A percentile compares a stretch with the other conserved stretches of the same genome.
These are phyloP conservation scores for Hypomesus transpacificus DNA, from an alignment of 2,113 vertebrate species.

Conservation along the genomic window DNA sequence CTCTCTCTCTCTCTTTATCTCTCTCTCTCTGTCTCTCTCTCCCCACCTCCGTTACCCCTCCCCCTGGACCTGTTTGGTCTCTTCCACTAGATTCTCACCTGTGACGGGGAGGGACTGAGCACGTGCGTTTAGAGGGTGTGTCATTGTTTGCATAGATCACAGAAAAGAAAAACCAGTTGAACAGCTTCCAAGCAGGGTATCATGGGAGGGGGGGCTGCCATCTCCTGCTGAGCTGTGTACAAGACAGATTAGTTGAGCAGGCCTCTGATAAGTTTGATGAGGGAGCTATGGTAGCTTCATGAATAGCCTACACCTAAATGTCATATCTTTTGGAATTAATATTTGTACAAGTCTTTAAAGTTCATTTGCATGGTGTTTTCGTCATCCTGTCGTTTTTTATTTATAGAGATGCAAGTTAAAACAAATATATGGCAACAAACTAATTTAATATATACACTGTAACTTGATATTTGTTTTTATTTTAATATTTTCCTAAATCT, in stretches of 20 bases:
- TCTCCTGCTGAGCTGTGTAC: conserved; percentile 61
- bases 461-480: too few species aligned
- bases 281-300: conserved; percentile 51
- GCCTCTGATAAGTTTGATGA: conserved; percentile 26
- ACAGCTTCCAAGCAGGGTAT: conserved; percentile 16
- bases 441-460: too few species aligned
- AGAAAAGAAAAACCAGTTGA: conserved; percentile 49
- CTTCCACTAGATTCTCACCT: conserved; percentile 51
- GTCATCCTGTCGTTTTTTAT: too few species aligned
- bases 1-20: conserved; percentile 45
- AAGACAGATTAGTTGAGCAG: conserved; percentile 40
- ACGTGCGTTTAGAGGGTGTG: conserved; percentile 51
- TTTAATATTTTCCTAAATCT: not conserved
- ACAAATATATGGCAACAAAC: too few species aligned
- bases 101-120: conserved; percentile 30
- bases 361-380: too few species aligned
- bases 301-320: conserved; percentile 19
- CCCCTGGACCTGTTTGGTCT: not conserved
- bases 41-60: conserved; percentile 10
- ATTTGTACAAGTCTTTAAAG: too few species aligned
- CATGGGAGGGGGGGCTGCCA: conserved; percentile 41
- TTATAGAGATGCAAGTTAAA: not conserved
- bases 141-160: conserved; percentile 43
- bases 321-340: not conserved
- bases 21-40: conserved; percentile 21